Evolutionary conservation across 2,797 vertebrate genomes (phyloP), one percentile per base, ranked within the genome.

Genomic region (Pangasius krempfi): DNA sequence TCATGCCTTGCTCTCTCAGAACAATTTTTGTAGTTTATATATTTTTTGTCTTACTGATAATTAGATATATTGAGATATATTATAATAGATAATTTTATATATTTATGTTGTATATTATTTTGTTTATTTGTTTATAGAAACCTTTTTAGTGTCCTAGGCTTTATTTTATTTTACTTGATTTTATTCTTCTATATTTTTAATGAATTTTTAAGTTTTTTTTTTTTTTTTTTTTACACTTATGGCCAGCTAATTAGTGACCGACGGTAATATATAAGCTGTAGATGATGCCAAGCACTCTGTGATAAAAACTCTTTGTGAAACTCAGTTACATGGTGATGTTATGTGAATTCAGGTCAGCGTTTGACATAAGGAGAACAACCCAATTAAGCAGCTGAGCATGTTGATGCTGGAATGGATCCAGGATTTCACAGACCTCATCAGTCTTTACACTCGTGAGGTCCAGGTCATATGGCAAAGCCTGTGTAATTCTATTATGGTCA

Each of bases 321-420:
- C 47, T 76, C 25, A 50, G 8, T 76, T 33, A 54, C 30, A 30
- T 54, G 50, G 75, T 54, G 75, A 78, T 18, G 27, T 54, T 79
- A 54, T 30, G n/a, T 54, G 50, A 54, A 79, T 52, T 30, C 50
- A 54, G 27, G 75, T 54, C 75, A 30, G 1, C 1, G 6, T 33
- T 9, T 30, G 27, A 54, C 75, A 79, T 52, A 30, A 54, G 14
- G 7, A 79, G 75, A 79, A 79, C 75, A 79, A 54, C 75, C 75
- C 14, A 30, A 54, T 54, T 18, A 54, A 54, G 75, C 6, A 52
- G 47, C 47, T 30, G 47, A n/a, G 75, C 27, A 52, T 18, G 5
- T 7, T 78, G 47, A 18, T 78, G 47, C 75, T 78, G 47, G 75
- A 78, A 52, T 16, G 16, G 27, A 78, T 78, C 75, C 75, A 78